Evolutionary conservation across 2,113 vertebrate genomes (phyloP), one percentile per base, ranked within the genome.

Genomic region (Dascyllus trimaculatus): DNA sequence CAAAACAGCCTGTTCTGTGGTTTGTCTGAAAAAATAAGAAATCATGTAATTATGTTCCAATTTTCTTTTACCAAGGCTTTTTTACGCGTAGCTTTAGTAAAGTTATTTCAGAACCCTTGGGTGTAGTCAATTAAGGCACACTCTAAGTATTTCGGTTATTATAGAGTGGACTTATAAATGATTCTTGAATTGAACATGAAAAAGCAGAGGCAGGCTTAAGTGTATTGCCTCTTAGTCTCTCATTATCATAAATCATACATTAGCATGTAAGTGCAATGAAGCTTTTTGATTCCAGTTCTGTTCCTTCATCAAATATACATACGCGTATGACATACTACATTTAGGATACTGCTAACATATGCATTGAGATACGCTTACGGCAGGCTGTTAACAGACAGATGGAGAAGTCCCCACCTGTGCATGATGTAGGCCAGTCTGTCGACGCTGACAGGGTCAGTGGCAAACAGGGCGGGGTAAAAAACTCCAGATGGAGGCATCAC

Each of bases 371-470:
- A 46, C 0, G 14, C 10, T 32, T 0, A 24, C 13, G 19, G 38
- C n/a, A 48, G 32, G 40, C 15, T 40, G 54, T 11, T 10, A 43
- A 63, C 6, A 11, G 6, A 19, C 52, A 64, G n/a, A 24, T 49
- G 13, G 21, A 4, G 14, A 46, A 19, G n/a, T 22, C 32, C 75
- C 22, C 91, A 99, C 98, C 97, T 97, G 95, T 94, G 90, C 96
- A 99, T 97, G 82, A 99, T 95, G 88, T 96, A 93, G 88, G 97
- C 96, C 67, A 98, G 95, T 24, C 95, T 93, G 91, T 99, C 96
- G 74, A 99, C 89, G 56, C 81, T 95, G 75, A 95, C 85, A 0
- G 96, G 85, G 88, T 97, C 96, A 54, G 94, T 90, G 86, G 96
- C 93, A 46, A 97, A 91, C 17, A 99, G 93, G 0, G 95, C 95